Conservation (phyloP, 30 jellyfish, hydroid and myxozoan genomes). For the Hydractinia echinata region DNA sequence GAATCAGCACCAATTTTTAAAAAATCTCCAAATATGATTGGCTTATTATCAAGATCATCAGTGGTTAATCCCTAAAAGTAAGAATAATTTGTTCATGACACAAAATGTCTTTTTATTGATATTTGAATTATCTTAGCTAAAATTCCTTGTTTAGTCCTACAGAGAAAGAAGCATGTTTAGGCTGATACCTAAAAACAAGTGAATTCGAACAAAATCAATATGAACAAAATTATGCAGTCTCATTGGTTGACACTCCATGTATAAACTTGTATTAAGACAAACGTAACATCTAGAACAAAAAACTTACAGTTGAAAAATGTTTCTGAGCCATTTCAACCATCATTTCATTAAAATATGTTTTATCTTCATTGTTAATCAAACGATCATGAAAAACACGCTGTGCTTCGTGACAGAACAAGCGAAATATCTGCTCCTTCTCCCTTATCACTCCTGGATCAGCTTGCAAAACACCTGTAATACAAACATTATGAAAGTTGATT, state of each 20-base stretch:
- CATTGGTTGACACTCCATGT: not conserved
- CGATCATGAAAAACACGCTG: constrained; percentile 97
- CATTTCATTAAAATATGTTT: constrained; percentile 68
- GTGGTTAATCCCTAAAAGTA: constrained; percentile 43
- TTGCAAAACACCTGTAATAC: constrained; percentile 63
- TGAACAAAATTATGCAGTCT: too few relatives aligned
- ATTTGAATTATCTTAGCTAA: too few relatives aligned
- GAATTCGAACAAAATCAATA: not conserved
- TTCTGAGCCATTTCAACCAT: constrained; percentile 82
- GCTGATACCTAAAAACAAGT: too few relatives aligned
- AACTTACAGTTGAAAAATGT: constrained; percentile 76
- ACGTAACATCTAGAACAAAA: not conserved
- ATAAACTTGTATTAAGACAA: not conserved
- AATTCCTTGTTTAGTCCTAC: too few relatives aligned
- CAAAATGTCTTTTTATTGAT: not conserved
- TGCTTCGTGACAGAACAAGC: constrained; percentile 74
- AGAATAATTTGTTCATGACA: not conserved
- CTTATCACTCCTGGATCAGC: constrained; percentile 94
- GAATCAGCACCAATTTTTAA: constrained; percentile 79
- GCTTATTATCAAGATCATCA: constrained; percentile 63
- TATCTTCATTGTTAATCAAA: constrained; percentile 76
- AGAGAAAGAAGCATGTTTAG: too few relatives aligned
- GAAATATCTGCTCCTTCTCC: constrained; percentile 79
- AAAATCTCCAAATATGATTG: constrained; percentile 82
- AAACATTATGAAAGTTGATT: not conserved